Conservation (phyloP, 1,140 invertebrate species). For the Hestina assimilis region DNA sequence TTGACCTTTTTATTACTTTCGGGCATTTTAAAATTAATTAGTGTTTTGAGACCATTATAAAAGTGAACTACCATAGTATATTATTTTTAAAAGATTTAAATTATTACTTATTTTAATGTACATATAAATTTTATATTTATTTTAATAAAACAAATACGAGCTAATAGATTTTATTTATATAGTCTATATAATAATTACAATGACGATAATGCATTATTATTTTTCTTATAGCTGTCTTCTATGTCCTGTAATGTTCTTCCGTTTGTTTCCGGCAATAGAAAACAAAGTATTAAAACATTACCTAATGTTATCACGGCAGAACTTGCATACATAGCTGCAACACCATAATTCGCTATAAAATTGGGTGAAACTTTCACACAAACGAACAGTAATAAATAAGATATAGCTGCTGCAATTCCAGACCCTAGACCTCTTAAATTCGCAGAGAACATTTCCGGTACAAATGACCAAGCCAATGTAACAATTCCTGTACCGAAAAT, state of each 20-base stretch:
- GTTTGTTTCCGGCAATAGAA: constrained; percentile 82
- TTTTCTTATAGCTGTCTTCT: constrained; percentile 41
- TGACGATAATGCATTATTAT: constrained; percentile 19
- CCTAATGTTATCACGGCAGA: constrained; percentile 41
- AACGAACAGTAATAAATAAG: constrained; percentile 37
- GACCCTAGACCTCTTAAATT: constrained; percentile 54
- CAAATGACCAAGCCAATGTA: constrained; percentile 45
- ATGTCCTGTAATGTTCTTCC: constrained; percentile 80
- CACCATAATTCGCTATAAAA: constrained; percentile 31
- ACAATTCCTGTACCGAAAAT: constrained; percentile 36
- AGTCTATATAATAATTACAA: constrained; percentile 21
- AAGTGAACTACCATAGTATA: no score
- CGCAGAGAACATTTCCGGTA: constrained; percentile 57
- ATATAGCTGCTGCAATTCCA: constrained; percentile 35
- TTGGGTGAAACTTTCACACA: constrained; percentile 44
- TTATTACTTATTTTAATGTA: no score
- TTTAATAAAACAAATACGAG: no score
- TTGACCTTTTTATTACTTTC: no score
- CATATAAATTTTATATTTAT: no score
- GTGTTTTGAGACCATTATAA: no score
- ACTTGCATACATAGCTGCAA: constrained; percentile 28
- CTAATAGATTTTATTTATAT: not conserved
- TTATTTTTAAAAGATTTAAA: no score
- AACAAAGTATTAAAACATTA: constrained; percentile 72
- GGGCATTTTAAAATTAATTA: no score